Conservation (phyloP, 2,888 invertebrate species). For the Amitus sp. region DNA sequence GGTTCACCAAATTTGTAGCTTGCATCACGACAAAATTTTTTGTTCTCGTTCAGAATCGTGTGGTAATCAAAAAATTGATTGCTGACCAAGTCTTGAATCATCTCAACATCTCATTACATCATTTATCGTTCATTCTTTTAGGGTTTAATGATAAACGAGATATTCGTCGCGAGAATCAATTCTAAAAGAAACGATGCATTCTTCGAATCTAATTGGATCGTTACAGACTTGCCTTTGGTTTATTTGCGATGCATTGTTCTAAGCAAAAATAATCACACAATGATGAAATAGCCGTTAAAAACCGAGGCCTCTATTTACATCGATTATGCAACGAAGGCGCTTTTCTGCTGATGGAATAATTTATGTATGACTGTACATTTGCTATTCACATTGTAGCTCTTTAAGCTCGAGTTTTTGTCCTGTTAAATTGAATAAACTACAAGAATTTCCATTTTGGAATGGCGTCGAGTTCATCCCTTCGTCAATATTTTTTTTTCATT, state of each 20-base stretch:
- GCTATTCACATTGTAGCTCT: background rate
- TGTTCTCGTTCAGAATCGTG: too few species aligned
- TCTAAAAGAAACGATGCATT: too few species aligned
- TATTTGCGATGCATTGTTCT: background rate
- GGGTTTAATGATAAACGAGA: background rate
- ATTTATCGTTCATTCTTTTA: background rate
- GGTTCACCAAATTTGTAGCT: too few species aligned
- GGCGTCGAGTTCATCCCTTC: too few species aligned
- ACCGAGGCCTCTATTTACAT: background rate
- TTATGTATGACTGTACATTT: background rate
- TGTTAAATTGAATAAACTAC: background rate
- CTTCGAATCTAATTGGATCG: background rate
- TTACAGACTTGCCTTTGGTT: too few species aligned
- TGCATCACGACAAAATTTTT: too few species aligned
- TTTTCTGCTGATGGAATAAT: constrained; percentile 4
- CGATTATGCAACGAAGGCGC: constrained; percentile 3
- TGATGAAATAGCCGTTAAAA: background rate
- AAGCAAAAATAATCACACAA: background rate
- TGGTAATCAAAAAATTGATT: too few species aligned
- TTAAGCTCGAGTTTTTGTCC: background rate
- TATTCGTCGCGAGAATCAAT: background rate
- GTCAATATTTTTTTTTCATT: too few species aligned
- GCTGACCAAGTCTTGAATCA: too few species aligned
- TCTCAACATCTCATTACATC: background rate
- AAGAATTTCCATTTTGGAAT: too few species aligned